phyloP scores from a whole-genome alignment of 2,888 invertebrate genomes.

The Drosophila acutilabella region DNA sequence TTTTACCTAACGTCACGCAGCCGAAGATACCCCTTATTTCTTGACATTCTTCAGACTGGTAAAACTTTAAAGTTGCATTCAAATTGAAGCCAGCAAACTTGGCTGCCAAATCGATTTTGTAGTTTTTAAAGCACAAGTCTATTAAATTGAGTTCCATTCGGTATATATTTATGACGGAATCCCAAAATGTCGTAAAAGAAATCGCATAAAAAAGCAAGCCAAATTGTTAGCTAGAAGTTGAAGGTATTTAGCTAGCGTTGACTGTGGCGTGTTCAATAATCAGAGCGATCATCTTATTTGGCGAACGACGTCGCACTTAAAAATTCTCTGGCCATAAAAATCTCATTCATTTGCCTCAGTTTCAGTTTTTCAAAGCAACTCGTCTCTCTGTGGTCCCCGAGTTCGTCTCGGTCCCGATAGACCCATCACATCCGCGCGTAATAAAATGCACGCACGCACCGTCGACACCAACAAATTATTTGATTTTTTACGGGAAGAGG shows the following conservation, averaged over 20 bases:
- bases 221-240: conserved; percentile 3
- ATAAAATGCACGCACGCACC: conserved; percentile 77
- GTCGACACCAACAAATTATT: conserved; percentile 55
- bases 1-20: too few relatives aligned
- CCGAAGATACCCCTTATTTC: too few relatives aligned
- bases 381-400: conserved; percentile 19
- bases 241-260: conserved; percentile 30
- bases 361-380: background rate
- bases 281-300: conserved; percentile 45
- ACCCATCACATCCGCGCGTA: conserved; percentile 77
- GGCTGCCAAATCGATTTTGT: background rate
- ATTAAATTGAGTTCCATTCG: conserved; percentile 8
- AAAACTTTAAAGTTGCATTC: background rate
- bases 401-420: conserved; percentile 56
- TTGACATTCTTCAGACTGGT: too few relatives aligned
- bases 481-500: background rate
- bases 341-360: conserved; percentile 18
- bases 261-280: conserved; percentile 30
- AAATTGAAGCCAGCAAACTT: background rate
- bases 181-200: conserved; percentile 20
- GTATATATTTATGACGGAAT: background rate
- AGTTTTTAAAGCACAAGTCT: background rate
- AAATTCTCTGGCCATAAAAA: conserved; percentile 43
- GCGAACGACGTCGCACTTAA: conserved; percentile 26
- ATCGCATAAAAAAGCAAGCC: conserved; percentile 9